phyloP scores from a whole-genome alignment of 2,797 vertebrate species.

The Morelia viridis region DNA sequence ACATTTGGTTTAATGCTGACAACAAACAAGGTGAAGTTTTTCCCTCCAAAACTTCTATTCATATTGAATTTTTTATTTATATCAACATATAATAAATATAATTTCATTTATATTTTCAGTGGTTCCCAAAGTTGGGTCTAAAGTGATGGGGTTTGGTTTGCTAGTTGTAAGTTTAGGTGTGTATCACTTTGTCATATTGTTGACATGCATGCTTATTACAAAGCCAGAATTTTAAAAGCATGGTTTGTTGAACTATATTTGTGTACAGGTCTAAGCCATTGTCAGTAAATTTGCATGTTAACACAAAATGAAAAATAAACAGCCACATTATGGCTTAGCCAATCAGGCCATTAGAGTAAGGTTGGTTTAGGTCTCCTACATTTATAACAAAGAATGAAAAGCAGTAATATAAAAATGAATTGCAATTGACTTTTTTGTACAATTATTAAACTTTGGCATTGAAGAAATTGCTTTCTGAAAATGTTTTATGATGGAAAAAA shows the following conservation, averaged over 20 bases:
- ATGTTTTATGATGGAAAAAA: not conserved
- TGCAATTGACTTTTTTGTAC: not conserved
- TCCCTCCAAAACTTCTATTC: not conserved
- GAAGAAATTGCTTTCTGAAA: not conserved
- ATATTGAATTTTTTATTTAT: not conserved
- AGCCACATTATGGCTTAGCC: not conserved
- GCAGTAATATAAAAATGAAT: not conserved
- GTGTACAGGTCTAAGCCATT: not conserved
- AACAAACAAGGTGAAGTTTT: not conserved
- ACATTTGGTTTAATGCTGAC: not conserved
- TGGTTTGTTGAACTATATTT: not conserved
- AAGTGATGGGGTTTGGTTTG: not conserved
- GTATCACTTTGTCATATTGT: not conserved
- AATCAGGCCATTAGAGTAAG: not conserved
- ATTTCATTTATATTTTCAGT: not conserved
- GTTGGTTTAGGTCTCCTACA: not conserved
- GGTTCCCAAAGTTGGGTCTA: not conserved
- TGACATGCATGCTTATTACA: not conserved
- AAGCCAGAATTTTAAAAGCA: not conserved
- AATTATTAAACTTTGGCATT: not conserved
- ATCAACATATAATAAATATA: not conserved
- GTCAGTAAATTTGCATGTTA: not conserved
- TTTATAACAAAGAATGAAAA: not conserved
- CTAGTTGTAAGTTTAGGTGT: not conserved
- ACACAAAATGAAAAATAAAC: not conserved